Percentiles rank a stretch among this genome's conserved stretches.
Conservation (phyloP, 2,888 invertebrate species). For the Dicycla oo region DNA sequence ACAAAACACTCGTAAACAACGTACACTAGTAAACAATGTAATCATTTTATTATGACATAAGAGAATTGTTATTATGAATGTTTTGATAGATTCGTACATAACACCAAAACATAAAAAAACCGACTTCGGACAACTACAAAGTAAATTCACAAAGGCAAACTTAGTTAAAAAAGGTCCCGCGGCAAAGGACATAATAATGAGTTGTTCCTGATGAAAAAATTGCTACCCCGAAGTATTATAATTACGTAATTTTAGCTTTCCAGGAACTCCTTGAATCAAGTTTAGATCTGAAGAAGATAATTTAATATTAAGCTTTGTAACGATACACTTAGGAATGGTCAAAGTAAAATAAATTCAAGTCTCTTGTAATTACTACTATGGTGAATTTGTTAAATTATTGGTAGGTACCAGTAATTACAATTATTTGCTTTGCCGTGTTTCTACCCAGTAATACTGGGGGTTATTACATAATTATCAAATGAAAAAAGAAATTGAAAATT, state of each 20-base stretch:
- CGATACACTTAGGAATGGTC: conserved; percentile 20
- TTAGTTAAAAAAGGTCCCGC: conserved; percentile 56
- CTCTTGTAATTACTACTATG: conserved; percentile 6
- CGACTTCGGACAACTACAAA: conserved; percentile 29
- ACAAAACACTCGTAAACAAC: too few species aligned
- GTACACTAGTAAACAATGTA: too few species aligned
- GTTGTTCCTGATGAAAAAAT: conserved; percentile 44
- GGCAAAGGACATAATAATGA: conserved; percentile 47
- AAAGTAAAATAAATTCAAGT: conserved; percentile 15
- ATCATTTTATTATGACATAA: too few species aligned
- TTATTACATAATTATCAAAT: background rate
- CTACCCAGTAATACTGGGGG: background rate
- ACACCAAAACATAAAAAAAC: conserved; percentile 33
- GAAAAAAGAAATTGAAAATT: background rate
- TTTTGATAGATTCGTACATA: background rate
- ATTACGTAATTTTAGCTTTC: conserved; percentile 46
- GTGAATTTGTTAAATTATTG: conserved; percentile 8
- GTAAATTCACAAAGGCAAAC: conserved; percentile 52
- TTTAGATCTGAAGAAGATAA: conserved; percentile 33
- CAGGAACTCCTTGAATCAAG: conserved; percentile 15
- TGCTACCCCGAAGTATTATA: conserved; percentile 37
- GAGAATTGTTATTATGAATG: too few species aligned
- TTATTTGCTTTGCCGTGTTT: conserved; percentile 1
- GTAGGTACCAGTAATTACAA: background rate
- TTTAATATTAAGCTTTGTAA: conserved; percentile 33